These are phyloP conservation scores for Hassar affinis DNA, from an alignment of 2,113 vertebrate species.

Conservation along the genomic window DNA sequence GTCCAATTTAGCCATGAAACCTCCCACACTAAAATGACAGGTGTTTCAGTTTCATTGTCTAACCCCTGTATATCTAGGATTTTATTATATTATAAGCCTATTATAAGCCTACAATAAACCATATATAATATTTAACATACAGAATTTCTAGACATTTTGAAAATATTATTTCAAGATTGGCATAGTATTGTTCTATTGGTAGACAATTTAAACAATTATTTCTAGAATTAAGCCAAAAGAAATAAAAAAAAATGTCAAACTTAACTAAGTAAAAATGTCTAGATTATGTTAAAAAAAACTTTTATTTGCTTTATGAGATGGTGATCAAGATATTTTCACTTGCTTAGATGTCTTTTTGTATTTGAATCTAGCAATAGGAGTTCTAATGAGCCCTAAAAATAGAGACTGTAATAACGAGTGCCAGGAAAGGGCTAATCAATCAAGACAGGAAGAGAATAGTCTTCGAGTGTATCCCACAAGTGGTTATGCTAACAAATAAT, in stretches of 20 bases:
- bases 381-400: slow-evolving; percentile 3
- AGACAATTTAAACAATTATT: background rate
- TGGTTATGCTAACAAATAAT: background rate
- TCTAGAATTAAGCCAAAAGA: background rate
- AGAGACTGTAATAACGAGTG: background rate
- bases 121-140: background rate
- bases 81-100: too few relatives aligned
- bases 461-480: background rate
- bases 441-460: background rate
- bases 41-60: too few relatives aligned
- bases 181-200: background rate
- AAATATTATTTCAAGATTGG: background rate
- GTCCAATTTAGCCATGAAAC: too few relatives aligned
- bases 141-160: too few relatives aligned
- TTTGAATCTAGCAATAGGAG: background rate
- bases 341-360: background rate
- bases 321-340: background rate
- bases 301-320: too few relatives aligned
- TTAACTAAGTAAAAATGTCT: background rate
- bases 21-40: too few relatives aligned
- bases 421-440: background rate
- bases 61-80: too few relatives aligned
- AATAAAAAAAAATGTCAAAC: background rate
- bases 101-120: background rate
- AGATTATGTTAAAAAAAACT: background rate